Base-by-base conservation (phyloP, 2,113 vertebrate species). In the Ciconia stormi region DNA sequence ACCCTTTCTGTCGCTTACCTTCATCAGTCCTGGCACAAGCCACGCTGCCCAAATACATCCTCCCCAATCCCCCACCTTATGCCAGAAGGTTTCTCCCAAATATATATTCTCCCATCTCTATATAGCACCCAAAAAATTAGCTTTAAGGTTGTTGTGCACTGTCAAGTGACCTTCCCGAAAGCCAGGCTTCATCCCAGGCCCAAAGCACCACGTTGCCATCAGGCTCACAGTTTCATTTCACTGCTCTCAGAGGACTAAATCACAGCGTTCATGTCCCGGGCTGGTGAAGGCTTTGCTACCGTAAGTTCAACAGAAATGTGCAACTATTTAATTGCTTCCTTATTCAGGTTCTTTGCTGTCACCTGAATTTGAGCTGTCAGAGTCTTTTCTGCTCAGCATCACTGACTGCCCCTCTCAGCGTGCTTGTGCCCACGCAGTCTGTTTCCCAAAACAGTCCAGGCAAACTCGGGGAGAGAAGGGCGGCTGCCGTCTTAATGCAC, bases 401-500 rank as follows among this genome's bases (percentile, higher is more conserved):
- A 36, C 63, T 50, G 56, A 71, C 66, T n/a, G 40, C 30, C 34
- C 26, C 10, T 56, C n/a, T 50, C 34, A 61, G 50, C 2, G 1
- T 55, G 30, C 52, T 87, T 1, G 0, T n/a, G 46, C 50, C 55
- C 13, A 9, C 1, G 1, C 11, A 50, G 44, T 47, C 17, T 8
- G 1, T 72, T 73, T 91, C n/a, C 49, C 55, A 53, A 49, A 95
- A 47, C 9, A n/a, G 30, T 25, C 46, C 38, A 16, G 9, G n/a
- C 18, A 81, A 77, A 66, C n/a, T 10, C 1, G 1, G 25, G 15
- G 42, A 53, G 9, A 80, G 30, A 62, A 87, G 13, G 5, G 34
- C 0, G 2, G 7, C 19, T 6, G 1, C 34, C 11, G 9, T n/a
- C 40, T 59, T 58, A 79, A 30, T 10, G 21, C 0, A 0, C 30